phyloP scores from a whole-genome alignment of 1,140 invertebrate genomes.

The Chionoecetes opilio region DNA sequence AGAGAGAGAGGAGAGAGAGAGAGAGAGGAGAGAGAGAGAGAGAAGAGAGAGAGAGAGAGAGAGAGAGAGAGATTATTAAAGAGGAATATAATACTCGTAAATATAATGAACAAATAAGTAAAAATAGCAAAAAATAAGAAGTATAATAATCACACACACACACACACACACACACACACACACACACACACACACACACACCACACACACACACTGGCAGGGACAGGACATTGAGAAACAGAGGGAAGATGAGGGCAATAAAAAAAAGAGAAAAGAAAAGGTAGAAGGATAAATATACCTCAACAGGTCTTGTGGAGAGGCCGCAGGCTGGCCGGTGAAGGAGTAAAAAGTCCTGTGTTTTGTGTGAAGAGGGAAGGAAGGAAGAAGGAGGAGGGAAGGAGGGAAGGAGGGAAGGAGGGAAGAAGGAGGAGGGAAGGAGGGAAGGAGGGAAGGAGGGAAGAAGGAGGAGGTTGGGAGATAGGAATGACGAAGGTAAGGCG shows the following conservation, averaged over 20 bases:
- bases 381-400: not conserved
- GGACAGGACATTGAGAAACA: not conserved
- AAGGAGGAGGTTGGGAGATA: not conserved
- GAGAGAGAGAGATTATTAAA: not conserved
- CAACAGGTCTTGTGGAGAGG: not conserved
- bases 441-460: not conserved
- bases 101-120: too few species aligned
- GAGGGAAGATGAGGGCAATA: not conserved
- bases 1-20: not conserved
- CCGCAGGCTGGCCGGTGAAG: not conserved
- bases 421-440: not conserved
- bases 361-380: not conserved
- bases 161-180: too few species aligned
- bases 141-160: too few species aligned
- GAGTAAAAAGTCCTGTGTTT: not conserved
- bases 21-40: not conserved
- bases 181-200: too few species aligned
- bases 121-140: too few species aligned
- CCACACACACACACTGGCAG: too few species aligned
- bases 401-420: not conserved
- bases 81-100: not conserved
- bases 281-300: slow-evolving; percentile 30
- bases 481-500: not conserved
- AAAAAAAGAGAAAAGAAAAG: not conserved
- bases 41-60: not conserved